Percentiles rank a stretch among this genome's conserved stretches.
phyloP scores from a whole-genome alignment of 2,888 invertebrate species.

The Aleiodes testaceus region DNA sequence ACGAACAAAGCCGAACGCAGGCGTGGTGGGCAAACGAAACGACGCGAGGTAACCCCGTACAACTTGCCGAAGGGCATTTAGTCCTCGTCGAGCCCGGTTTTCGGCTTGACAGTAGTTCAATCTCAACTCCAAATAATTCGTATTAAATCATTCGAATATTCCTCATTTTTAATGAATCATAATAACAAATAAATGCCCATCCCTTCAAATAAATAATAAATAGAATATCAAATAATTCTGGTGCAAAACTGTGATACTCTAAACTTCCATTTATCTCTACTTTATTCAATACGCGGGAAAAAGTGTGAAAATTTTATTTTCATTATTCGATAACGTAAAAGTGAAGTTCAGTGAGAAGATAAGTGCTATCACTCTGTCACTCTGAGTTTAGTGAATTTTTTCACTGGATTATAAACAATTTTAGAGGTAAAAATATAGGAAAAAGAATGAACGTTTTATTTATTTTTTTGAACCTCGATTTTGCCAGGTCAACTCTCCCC shows the following conservation, averaged over 20 bases:
- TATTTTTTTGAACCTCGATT: neutral
- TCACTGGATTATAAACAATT: conserved; percentile 10
- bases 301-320: too few relatives aligned
- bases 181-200: too few relatives aligned
- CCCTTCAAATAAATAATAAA: too few relatives aligned
- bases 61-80: conserved; percentile 52
- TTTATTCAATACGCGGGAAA: neutral
- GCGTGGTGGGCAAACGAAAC: conserved; percentile 52
- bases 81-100: conserved; percentile 56
- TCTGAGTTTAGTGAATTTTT: neutral
- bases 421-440: neutral
- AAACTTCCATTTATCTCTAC: too few relatives aligned
- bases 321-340: neutral
- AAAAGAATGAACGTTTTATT: too few relatives aligned
- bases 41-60: conserved; percentile 50
- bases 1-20: conserved; percentile 51
- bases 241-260: too few relatives aligned
- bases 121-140: neutral
- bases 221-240: too few relatives aligned
- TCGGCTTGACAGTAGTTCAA: conserved; percentile 49
- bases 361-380: neutral
- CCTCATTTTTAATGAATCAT: too few relatives aligned
- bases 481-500: conserved; percentile 20
- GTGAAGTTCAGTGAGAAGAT: conserved; percentile 13
- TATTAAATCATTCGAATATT: too few relatives aligned